Evolutionary conservation across 2,888 invertebrate genomes (phyloP).

Genomic region (Noctua pronuba): DNA sequence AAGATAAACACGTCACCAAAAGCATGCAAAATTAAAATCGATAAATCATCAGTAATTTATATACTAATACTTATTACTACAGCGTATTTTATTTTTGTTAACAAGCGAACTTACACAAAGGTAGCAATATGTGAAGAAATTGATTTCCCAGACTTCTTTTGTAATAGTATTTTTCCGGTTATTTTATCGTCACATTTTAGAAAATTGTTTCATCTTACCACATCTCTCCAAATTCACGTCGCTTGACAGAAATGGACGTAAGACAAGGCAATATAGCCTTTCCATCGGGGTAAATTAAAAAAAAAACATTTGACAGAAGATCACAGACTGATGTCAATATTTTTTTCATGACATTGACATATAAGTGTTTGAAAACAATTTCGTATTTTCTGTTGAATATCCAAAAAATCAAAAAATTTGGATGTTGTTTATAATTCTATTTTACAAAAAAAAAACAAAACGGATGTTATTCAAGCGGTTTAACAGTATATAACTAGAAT

Average conservation of each 20-base stretch:
- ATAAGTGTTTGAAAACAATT: conserved; percentile 34
- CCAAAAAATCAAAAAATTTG: background rate
- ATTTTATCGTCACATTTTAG: conserved; percentile 9
- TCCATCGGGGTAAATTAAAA: no score
- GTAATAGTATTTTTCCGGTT: background rate
- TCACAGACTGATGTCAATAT: background rate
- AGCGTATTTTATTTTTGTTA: background rate
- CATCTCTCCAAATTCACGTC: conserved; percentile 17
- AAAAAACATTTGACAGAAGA: conserved; percentile 7
- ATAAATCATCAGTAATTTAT: background rate
- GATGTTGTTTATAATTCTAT: background rate
- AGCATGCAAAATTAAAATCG: background rate
- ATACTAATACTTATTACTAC: no score
- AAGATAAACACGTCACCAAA: conserved; percentile 41
- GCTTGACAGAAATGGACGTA: no score
- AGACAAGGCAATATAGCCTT: no score
- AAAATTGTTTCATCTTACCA: no score
- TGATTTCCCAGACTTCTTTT: background rate
- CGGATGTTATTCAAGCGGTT: conserved; percentile 98
- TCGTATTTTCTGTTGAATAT: conserved; percentile 7
- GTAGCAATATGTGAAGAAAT: background rate
- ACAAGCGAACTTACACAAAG: background rate
- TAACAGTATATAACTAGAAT: conserved; percentile 99
- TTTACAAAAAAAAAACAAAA: conserved; percentile 80
- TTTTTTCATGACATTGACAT: conserved; percentile 34